Evolutionary conservation across 2,888 invertebrate species (phyloP).

Genomic region (Mesorhabditis sp.): DNA sequence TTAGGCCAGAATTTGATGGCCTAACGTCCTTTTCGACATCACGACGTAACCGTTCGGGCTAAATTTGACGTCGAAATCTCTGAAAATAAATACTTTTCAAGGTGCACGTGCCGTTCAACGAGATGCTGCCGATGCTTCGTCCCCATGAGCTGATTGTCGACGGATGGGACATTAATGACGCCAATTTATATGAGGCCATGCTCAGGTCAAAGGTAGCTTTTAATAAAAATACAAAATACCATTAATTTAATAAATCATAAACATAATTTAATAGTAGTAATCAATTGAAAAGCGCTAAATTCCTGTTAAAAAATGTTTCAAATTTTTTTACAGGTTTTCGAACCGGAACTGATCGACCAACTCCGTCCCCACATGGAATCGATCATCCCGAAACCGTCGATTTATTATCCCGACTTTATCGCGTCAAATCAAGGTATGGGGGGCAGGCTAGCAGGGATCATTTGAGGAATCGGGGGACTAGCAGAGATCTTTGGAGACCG

Average conservation of each 20-base stretch:
- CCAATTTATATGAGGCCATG: slow-evolving; percentile 82
- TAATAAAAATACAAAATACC: background rate
- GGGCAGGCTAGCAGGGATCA: background rate
- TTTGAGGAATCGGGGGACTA: background rate
- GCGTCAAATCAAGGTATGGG: slow-evolving; percentile 81
- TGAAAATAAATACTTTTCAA: slow-evolving; percentile 61
- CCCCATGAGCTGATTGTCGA: slow-evolving; percentile 83
- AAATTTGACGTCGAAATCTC: background rate
- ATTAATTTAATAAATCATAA: no score
- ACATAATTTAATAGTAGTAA: no score
- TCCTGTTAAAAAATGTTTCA: no score
- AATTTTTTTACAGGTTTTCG: no score
- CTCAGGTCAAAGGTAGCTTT: slow-evolving; percentile 73
- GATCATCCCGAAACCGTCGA: slow-evolving; percentile 78
- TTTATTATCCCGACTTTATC: slow-evolving; percentile 85
- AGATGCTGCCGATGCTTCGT: slow-evolving; percentile 80
- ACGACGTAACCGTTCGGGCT: no score
- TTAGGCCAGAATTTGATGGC: no score
- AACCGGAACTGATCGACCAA: slow-evolving; percentile 60
- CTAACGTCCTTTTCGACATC: no score
- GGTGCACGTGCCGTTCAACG: slow-evolving; percentile 74
- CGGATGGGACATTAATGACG: slow-evolving; percentile 70
- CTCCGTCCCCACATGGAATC: slow-evolving; percentile 71
- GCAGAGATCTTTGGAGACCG: background rate
- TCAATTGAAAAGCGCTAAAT: no score